Percentiles rank a stretch among this genome's conserved stretches.
Conservation (phyloP, 2,113 vertebrate species). For the Heloderma charlesbogerti region DNA sequence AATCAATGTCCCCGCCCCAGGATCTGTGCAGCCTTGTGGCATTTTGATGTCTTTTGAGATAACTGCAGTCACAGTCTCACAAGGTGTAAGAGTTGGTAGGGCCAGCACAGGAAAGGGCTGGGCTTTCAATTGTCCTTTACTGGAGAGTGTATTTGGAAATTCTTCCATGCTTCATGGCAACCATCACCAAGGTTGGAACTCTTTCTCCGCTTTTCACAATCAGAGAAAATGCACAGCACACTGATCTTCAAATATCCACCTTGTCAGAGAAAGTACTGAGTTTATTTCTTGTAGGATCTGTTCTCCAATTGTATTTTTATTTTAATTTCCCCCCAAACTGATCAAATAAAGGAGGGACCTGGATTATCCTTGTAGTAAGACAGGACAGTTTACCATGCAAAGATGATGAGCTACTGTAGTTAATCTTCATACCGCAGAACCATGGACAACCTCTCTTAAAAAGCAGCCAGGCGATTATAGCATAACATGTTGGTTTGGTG, state of each 20-base stretch:
- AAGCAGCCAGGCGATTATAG: conserved; percentile 59
- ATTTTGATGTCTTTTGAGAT: not conserved
- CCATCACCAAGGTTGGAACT: not conserved
- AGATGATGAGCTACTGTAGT: conserved; percentile 47
- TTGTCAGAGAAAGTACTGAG: not conserved
- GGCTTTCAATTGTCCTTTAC: not conserved
- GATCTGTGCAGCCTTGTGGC: rapidly evolving
- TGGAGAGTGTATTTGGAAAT: rapidly evolving
- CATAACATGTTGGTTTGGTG: conserved; percentile 37
- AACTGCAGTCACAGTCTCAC: rapidly evolving
- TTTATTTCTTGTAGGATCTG: conserved; percentile 36
- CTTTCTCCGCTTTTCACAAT: not conserved
- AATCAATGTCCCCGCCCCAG: not conserved
- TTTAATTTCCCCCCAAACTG: not conserved
- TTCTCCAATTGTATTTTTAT: conserved; percentile 39
- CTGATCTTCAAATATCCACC: not conserved
- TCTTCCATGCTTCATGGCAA: not conserved
- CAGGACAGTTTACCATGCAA: conserved; percentile 65
- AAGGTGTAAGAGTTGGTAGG: rapidly evolving
- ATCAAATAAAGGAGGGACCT: conserved; percentile 46
- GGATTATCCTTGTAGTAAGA: conserved; percentile 28
- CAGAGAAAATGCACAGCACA: rapidly evolving
- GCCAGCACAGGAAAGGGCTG: rapidly evolving
- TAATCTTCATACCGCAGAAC: conserved; percentile 29
- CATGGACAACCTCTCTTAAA: conserved; percentile 52